Evolutionary conservation across 2,888 invertebrate genomes (phyloP).

Genomic region (Camponotus fellah): DNA sequence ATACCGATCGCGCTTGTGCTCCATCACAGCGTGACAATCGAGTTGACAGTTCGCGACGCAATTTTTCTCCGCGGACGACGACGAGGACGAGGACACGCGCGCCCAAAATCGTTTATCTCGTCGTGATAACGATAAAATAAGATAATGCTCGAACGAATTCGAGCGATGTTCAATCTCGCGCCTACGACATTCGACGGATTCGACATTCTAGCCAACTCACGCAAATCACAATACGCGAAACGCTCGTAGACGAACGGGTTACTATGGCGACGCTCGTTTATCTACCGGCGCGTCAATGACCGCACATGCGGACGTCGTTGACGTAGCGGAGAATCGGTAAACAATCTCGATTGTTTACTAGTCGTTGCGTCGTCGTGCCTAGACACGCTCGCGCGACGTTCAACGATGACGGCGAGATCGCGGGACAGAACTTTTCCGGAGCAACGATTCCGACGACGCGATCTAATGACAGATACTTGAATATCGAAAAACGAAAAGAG

Average conservation of each 20-base stretch:
- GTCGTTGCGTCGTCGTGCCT: background rate
- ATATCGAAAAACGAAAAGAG: constrained; percentile 3
- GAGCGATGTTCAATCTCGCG: constrained; percentile 44
- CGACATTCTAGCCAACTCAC: constrained; percentile 55
- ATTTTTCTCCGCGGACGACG: background rate
- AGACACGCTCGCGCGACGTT: background rate
- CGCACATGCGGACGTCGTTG: constrained; percentile 17
- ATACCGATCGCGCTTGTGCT: background rate
- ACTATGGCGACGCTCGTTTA: constrained; percentile 61
- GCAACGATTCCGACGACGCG: background rate
- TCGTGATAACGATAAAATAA: background rate
- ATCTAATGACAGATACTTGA: background rate
- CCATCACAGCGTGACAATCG: background rate
- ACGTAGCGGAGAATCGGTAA: constrained; percentile 35
- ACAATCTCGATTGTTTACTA: constrained; percentile 43
- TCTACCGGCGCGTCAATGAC: constrained; percentile 56
- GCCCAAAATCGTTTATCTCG: background rate
- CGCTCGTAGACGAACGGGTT: constrained; percentile 51
- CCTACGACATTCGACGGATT: constrained; percentile 20
- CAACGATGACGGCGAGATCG: background rate
- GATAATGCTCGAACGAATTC: background rate
- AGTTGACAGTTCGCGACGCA: background rate
- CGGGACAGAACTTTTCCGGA: background rate
- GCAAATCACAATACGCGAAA: constrained; percentile 63
- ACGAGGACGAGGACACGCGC: background rate